Evolutionary conservation across 2,113 vertebrate genomes (phyloP), one percentile per base, ranked within the genome.

Genomic region (Dasypus novemcinctus): DNA sequence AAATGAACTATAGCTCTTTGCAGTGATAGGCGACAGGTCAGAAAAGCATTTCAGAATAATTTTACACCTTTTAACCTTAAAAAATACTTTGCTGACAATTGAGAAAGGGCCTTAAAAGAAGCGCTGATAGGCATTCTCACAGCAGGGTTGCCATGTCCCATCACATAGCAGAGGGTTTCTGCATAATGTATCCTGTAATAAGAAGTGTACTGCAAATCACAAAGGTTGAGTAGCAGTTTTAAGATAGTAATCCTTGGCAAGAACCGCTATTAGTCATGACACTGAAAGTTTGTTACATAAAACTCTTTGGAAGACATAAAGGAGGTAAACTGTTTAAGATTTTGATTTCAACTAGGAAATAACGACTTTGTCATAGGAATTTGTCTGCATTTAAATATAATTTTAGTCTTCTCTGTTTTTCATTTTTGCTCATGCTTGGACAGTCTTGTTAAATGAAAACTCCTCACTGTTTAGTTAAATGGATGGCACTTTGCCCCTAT

Each of bases 31-130:
- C 98, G 98, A 99, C 98, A 99, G 98, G 98, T 99, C 98, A 99
- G 98, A 98, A 98, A 99, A 98, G 98, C 98, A 98, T 98, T 99
- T 99, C 98, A 99, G 98, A 99, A 99, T 99, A 99, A 99, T 99
- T 99, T 99, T 98, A 99, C 98, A 98, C 98, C 98, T 99, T 99
- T 99, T 99, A 99, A 99, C 98, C 98, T 99, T 98, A 99, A 98
- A 98, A 98, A 99, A 99, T 98, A 98, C 98, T 98, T 99, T 98
- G 98, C 98, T 99, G 98, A 98, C 98, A 99, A 99, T 98, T 98
- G 98, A 98, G 98, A 98, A 98, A 98, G 96, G 98, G 98, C 98
- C 98, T 98, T 99, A 98, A 98, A 98, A 99, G 98, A 99, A 98
- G 98, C 98, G 59, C 98, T 99, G 98, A 99, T 99, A 98, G 98